These are phyloP conservation scores for Boloria selene DNA, from an alignment of 2,888 invertebrate genomes.

Conservation along the genomic window DNA sequence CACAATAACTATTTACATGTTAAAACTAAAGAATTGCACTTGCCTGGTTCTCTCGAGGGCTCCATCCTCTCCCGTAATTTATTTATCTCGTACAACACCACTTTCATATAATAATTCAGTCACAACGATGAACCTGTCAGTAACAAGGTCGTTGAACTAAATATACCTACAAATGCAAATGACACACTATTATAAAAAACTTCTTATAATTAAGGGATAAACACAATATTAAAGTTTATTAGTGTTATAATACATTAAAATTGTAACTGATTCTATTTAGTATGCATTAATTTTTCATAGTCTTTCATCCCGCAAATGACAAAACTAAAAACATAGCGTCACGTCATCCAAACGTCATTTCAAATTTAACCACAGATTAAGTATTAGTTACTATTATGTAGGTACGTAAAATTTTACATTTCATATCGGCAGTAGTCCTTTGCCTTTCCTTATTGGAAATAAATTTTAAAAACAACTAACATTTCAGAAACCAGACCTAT, in stretches of 20 bases:
- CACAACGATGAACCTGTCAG: constrained; percentile 81
- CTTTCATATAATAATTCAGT: constrained; percentile 77
- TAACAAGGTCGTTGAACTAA: constrained; percentile 83
- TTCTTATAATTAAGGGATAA: constrained; percentile 48
- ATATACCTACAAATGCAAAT: constrained; percentile 76
- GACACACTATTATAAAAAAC: constrained; percentile 54
- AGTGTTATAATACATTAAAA: constrained; percentile 35
- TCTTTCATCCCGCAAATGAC: constrained; percentile 53
- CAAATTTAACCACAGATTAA: too few species aligned
- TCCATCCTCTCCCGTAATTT: constrained; percentile 69
- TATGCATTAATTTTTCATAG: constrained; percentile 48
- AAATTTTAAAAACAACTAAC: too few species aligned
- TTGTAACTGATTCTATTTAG: constrained; percentile 36
- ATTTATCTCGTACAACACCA: constrained; percentile 65
- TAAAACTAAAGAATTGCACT: constrained; percentile 43
- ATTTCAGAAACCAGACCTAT: neutral
- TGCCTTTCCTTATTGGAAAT: too few species aligned
- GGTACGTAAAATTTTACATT: too few species aligned
- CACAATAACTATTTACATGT: neutral
- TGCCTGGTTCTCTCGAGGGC: constrained; percentile 79
- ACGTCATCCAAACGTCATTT: constrained; percentile 57
- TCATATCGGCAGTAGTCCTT: too few species aligned
- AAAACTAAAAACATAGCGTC: constrained; percentile 64
- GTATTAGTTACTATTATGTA: too few species aligned
- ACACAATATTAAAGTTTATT: constrained; percentile 43